Evolutionary conservation across 1,140 invertebrate species (phyloP), one percentile per base, ranked within the genome.

Genomic region (Leptoteleia sp.): DNA sequence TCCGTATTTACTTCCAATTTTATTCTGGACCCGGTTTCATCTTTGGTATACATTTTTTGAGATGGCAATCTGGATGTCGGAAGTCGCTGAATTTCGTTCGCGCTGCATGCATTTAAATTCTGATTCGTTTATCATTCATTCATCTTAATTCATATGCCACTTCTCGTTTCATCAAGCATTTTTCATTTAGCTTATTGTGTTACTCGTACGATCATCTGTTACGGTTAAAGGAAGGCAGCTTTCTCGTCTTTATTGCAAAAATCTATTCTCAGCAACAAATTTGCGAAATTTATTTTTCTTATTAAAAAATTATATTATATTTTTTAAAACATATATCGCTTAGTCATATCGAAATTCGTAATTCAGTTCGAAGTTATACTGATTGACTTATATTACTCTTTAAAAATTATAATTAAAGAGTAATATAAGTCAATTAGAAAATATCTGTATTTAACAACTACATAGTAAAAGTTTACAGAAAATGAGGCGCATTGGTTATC

Each of bases 1-100:
- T 57, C 25, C 40, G 15, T 37, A 64, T 59, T 52, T 65, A 29
- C 52, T 57, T 45, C 22, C 61, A 27, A 59, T 59, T 75, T 52
- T 67, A 75, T 75, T 76, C 54, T 15, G 33, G 19, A 38, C 52
- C 17, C 12, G 52, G 8, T 29, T 65, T 75, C 47, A 29, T 50
- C 45, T 61, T 38, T 17, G 40, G 50, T 55, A 16, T 47, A 57
- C 6, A 65, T 52, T 50, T 29, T 61, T 65, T 35, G 25, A 65
- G 17, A 38, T 7, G 37, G 27, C 42, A 65, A 67, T 40, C 52
- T 50, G n/a, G 2, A n/a, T 27, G 29, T 50, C 38, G 19, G n/a
- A 64, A 50, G 47, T 48, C 13, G 19, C 40, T 33, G 25, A 48
- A 47, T 55, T 40, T 45, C 12, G 12, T 25, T 62, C 47, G 4